Evolutionary conservation across 2,797 vertebrate genomes (phyloP), one percentile per base, ranked within the genome.

Genomic region (Coregonus ussuriensis): DNA sequence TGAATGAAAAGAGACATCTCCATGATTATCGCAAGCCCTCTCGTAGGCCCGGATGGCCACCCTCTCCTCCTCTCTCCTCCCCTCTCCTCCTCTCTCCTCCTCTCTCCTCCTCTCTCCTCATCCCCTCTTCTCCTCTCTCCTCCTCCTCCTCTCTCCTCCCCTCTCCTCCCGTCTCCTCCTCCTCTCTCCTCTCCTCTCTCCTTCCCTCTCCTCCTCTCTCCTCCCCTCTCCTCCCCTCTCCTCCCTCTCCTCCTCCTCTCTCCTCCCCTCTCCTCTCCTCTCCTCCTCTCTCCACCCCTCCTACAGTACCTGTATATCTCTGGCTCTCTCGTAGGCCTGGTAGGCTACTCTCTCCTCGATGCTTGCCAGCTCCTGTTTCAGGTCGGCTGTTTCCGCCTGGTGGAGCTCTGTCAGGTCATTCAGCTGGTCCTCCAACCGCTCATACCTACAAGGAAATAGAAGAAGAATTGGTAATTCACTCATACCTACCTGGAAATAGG

Each of bases 291-390:
- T 47, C 53, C 15, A 6, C 53, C 6, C 56, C n/a, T 9, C 35
- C 54, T 29, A 53, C 14, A 29, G 37, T 72, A 97, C 97, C 97
- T 98, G 97, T 83, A 98, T 97, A 91, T 98, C 97, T n/a, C 97
- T 91, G 11, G 97, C 97, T 53, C 97, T 94, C 87, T 98, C 97
- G 0, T 97, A 96, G 79, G 97, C 97, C 91, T 98, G 97, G 91
- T 98, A 98, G 80, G 97, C 94, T 91, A 98, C 95, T 82, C 97
- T 94, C 91, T 98, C 97, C 91, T 98, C 97, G 82, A 98, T 96
- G 91, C 97, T 98, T 80, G 96, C 96, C 86, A 98, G 93, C 73
- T 98, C 97, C 89, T 98, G 97, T 91, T 98, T 98, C 90, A 98
- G 92, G 92, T 97, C 94, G 74, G 94, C 92, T 96, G 97, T 98